Base-by-base conservation (phyloP, 2,888 invertebrate species). In the Zonitis immaculata region DNA sequence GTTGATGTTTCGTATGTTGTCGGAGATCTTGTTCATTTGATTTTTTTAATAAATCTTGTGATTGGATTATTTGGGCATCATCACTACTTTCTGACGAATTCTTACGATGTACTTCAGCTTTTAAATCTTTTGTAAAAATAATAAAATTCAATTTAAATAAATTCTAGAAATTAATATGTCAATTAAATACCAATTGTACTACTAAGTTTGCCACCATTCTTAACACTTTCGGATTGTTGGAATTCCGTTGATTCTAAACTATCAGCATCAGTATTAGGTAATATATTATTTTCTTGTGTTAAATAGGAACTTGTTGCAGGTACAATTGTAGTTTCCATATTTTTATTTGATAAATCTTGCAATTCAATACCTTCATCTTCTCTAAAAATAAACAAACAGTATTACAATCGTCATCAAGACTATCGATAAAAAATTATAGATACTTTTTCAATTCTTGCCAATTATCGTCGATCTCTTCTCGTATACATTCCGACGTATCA, bases 81-180 rank as follows among this genome's bases (percentile, higher is more conserved):
- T 89, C 88, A 64, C 89, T 89, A 59, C 91, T 91, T 74, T 90
- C 91, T 0, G 91, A 91, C 69, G 91, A 92, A 73, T 92, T 91
- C 73, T 92, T 93, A 53, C 93, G 83, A 77, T 95, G 94, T 49
- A 95, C 93, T 77, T 95, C 94, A 54, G 92, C 94, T 80, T 93
- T 92, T 64, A 94, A 81, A 81, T 94, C 93, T 86, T 74, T 8
- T n/a, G n/a, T n/a, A n/a, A 77, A 78, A 60, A 44, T 46, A 16
- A 25, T 5, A n/a, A n/a, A n/a, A n/a, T n/a, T n/a, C n/a, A n/a
- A n/a, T n/a, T n/a, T n/a, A n/a, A n/a, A n/a, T n/a, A n/a, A n/a
- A n/a, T n/a, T n/a, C n/a, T n/a, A n/a, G n/a, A n/a, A n/a, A n/a
- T n/a, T n/a, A n/a, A n/a, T n/a, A n/a, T n/a, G n/a, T n/a, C n/a